A percentile compares a stretch with the other conserved stretches of the same genome.
Evolutionary conservation across 2,797 vertebrate genomes (phyloP).

Genomic region (Loris lydekkerianus): DNA sequence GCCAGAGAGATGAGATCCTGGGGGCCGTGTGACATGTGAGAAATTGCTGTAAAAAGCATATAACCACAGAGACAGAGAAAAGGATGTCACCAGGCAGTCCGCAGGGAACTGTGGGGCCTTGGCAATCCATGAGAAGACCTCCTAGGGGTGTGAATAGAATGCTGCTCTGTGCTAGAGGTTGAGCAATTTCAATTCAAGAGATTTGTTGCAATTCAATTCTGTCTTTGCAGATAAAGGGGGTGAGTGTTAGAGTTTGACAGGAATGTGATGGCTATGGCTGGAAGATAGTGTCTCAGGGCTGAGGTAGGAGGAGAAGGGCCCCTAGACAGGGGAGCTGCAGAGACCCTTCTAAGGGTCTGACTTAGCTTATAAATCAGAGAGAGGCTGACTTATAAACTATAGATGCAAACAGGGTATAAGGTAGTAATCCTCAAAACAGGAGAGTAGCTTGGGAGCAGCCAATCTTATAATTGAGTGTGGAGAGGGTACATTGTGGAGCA

Average conservation of each 20-base stretch:
- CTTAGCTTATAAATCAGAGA: not conserved
- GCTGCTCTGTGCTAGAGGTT: not conserved
- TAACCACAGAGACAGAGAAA: conserved; percentile 7
- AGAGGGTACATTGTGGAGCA: not conserved
- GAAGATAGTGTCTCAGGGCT: not conserved
- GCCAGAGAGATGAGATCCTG: not conserved
- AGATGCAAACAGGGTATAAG: not conserved
- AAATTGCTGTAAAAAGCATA: not conserved
- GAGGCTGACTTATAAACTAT: not conserved
- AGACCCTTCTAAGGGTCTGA: too few species aligned
- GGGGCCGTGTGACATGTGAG: not conserved
- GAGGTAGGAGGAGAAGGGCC: not conserved
- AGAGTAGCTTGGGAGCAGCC: not conserved
- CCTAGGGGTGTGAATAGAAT: not conserved
- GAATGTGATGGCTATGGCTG: rapidly evolving
- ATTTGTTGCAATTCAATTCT: not conserved
- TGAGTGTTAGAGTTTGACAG: not conserved
- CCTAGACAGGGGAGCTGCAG: not conserved
- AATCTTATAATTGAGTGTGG: rapidly evolving
- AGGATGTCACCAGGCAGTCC: conserved; percentile 44
- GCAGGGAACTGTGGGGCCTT: conserved; percentile 44
- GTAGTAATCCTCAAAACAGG: not conserved
- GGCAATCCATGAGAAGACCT: conserved; percentile 24
- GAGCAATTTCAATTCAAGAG: not conserved
- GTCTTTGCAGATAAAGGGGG: not conserved